Base-by-base conservation (phyloP, 2,113 vertebrate species). In the Leucosticte australis region DNA sequence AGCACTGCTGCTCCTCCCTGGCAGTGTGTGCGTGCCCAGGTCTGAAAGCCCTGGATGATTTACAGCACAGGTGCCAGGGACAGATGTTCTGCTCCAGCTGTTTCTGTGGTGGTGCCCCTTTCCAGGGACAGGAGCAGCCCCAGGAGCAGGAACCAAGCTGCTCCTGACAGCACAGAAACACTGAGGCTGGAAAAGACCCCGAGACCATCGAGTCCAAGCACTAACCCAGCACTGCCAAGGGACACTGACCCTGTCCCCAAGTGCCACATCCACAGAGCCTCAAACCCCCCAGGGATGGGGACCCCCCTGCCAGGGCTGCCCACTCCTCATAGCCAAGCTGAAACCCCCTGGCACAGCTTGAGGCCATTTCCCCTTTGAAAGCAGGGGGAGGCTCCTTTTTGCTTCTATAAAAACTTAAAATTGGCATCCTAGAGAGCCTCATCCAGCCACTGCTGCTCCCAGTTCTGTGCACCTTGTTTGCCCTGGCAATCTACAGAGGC, bases 141-240 rank as follows among this genome's bases (percentile, higher is more conserved):
- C 52, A 15, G 82, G 39, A 70, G 79, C 0, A 67, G 30, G 49
- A 71, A 77, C 44, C 53, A 57, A 46, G 56, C 2, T 46, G 39
- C 23, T 68, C 62, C n/a, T 12, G 26, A 14, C 56, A 55, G 15
- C 53, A 53, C 2, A 68, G 67, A 33, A 53, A 26, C 16, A 21
- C 17, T 53, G 10, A 18, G n/a, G 53, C 41, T 52, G 39, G 39
- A 21, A 53, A 53, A 60, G n/a, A 30, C 7, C 23, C 63, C 33
- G 26, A 59, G 37, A 14, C 5, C 33, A n/a, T 7, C 0, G 2
- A 41, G 46, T 6, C 53, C 33, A 53, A 3, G 2, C 44, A 21
- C 16, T 2, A 24, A 19, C 42, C 30, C 39, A 53, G 69, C 60
- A 21, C 39, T 67, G 44, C 22, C 44, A 19, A 19, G 9, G 68